Conservation (phyloP, 2,113 vertebrate genomes). For the Zosterops japonicus region DNA sequence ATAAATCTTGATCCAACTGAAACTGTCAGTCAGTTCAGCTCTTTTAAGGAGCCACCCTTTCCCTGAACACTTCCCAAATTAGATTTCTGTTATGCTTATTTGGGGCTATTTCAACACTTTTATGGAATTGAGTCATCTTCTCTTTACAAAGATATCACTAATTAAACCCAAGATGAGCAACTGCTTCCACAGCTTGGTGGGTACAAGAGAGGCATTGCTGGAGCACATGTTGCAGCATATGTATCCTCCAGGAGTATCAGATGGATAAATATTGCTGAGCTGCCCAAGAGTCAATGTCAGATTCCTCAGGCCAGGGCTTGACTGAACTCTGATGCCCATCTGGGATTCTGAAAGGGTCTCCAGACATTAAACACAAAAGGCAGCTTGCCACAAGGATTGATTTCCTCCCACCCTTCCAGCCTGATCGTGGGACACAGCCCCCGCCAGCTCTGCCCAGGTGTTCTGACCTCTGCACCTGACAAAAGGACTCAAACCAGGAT, state of each 20-base stretch:
- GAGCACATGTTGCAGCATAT: neutral
- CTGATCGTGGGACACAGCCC: rapidly evolving
- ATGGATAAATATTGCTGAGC: neutral
- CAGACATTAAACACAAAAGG: neutral
- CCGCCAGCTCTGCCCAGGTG: neutral
- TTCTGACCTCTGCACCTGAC: neutral
- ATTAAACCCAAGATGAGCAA: slow-evolving; percentile 22
- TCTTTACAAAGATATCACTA: neutral
- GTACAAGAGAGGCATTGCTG: rapidly evolving
- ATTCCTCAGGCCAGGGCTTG: neutral
- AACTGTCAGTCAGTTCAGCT: neutral
- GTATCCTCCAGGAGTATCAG: neutral
- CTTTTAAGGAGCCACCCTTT: neutral
- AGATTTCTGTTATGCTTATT: neutral
- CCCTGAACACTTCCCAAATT: neutral
- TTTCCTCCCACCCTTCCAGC: neutral
- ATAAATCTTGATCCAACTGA: neutral
- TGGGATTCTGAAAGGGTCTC: neutral
- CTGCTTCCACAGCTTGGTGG: neutral
- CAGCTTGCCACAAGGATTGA: neutral
- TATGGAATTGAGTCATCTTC: neutral
- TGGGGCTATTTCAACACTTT: neutral
- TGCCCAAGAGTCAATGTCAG: neutral
- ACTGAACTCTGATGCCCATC: neutral
- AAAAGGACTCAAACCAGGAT: neutral